Conservation (phyloP, 2,113 vertebrate species). For the Leptobrachium ailaonicum region DNA sequence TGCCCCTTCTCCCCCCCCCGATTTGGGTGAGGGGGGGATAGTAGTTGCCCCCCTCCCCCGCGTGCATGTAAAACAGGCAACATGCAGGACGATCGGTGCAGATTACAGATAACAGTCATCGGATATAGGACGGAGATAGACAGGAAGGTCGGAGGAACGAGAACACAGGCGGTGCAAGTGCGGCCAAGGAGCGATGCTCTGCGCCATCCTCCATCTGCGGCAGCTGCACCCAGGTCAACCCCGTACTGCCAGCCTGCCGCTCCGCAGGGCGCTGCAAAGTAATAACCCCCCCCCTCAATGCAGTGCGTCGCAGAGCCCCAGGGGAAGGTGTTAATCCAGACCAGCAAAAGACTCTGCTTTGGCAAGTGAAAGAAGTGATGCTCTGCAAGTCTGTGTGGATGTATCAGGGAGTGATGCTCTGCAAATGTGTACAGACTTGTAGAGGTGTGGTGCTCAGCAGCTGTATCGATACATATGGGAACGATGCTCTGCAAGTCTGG, state of each 20-base stretch:
- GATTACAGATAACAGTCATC: conserved; percentile 42
- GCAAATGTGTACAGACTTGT: not conserved
- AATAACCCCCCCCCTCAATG: not conserved
- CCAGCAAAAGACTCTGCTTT: conserved; percentile 3
- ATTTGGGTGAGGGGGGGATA: not conserved
- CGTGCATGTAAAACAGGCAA: conserved; percentile 46
- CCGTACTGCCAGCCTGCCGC: too few species aligned
- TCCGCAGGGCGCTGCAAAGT: too few species aligned
- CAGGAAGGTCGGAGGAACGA: conserved; percentile 13
- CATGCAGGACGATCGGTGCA: conserved; percentile 40
- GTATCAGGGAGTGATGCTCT: not conserved
- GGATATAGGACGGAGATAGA: conserved; percentile 22
- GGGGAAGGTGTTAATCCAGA: not conserved
- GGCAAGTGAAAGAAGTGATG: conserved; percentile 1
- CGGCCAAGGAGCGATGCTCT: conserved; percentile 13
- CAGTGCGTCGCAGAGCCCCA: not conserved
- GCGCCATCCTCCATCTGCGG: not conserved
- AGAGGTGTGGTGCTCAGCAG: too few species aligned
- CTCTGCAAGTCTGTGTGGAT: not conserved
- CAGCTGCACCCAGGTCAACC: too few species aligned
- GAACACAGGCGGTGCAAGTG: not conserved
- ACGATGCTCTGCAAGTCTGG: too few species aligned
- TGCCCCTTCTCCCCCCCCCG: not conserved
- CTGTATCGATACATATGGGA: too few species aligned
- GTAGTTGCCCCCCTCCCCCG: conserved; percentile 20